Evolutionary conservation across 2,113 vertebrate genomes (phyloP), one percentile per base, ranked within the genome.

Genomic region (Microtus pennsylvanicus): DNA sequence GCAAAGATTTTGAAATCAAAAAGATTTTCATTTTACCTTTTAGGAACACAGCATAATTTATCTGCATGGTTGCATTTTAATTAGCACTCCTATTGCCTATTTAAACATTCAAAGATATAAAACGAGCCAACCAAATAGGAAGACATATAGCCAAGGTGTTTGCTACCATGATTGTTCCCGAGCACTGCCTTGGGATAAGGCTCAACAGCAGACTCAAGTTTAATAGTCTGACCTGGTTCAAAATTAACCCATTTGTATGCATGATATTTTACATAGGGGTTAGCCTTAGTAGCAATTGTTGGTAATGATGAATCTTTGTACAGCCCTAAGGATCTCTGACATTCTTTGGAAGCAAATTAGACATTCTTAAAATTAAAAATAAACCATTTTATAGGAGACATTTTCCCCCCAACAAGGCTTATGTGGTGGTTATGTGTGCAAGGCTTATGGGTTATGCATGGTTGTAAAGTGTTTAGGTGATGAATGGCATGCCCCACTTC

Each of bases 41-140:
- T 97, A 97, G 90, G 90, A 98, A 95, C 95, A 80, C 85, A 74
- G 90, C 97, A 94, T 94, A 87, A 95, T 91, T 97, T 98, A 97
- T 96, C 97, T 97, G 75, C 97, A 95, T 90, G 95, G 94, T 76
- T 96, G 83, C 58, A 69, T 98, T 98, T 98, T 98, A 98, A 95
- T 97, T 98, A 97, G 93, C 88, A 96, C 47, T 65, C 87, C 87
- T 50, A 47, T 12, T 97, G 88, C 89, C 96, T 93, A 92, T 95
- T 92, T 98, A 92, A 55, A 72, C 55, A 93, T 93, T 50, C 14
- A 26, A 72, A 94, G 67, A 92, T 95, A 97, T 97, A 96, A 97
- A 98, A 97, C 33, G 6, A 97, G 78, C 93, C 96, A 97, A 97
- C 94, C 98, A 97, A 90, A 96, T 30, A 97, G 94, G 91, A 98